Base-by-base conservation (phyloP, 1,140 invertebrate species). In the Ruditapes philippinarum region DNA sequence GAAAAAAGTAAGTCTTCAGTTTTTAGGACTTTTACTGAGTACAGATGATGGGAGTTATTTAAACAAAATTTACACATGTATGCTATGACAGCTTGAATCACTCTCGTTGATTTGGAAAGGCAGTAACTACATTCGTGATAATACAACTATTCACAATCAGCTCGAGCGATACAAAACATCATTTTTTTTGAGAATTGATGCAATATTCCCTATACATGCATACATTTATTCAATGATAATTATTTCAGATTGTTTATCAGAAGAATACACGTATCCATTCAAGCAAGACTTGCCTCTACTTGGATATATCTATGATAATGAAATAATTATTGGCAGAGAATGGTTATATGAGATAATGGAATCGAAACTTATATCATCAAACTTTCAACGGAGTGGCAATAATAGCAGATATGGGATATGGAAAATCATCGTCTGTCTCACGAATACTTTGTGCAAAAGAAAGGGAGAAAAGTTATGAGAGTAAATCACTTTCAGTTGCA, bases 181-280 rank as follows among this genome's bases (percentile, higher is more conserved):
- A n/a, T n/a, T n/a, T n/a, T n/a, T n/a, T n/a, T n/a, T n/a, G n/a
- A 51, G 22, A 51, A 51, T 51, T 9, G 22, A 12, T 51, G 49
- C 22, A 51, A 51, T 22, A 51, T 51, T 12, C 22, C 9, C 11
- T n/a, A 19, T 60, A n/a, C n/a, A n/a, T n/a, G n/a, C n/a, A n/a
- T n/a, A n/a, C n/a, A n/a, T n/a, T n/a, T 60, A 7, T 60, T 5
- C n/a, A n/a, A n/a, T n/a, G n/a, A n/a, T n/a, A n/a, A n/a, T 42
- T n/a, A 33, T 74, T 74, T 33, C 38, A 74, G 70, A 28, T n/a
- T 74, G 70, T 74, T 1, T 74, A 40, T 74, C 36, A 36, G 70
- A 74, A 28, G 5, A 49, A 1, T 74, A 40, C 19, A 17, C 2
- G 22, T 40, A 40, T 49, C 70, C 70, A 74, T 38, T 74, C n/a